Conservation (phyloP, 2,888 invertebrate genomes). For the Rhodophaea formosa region DNA sequence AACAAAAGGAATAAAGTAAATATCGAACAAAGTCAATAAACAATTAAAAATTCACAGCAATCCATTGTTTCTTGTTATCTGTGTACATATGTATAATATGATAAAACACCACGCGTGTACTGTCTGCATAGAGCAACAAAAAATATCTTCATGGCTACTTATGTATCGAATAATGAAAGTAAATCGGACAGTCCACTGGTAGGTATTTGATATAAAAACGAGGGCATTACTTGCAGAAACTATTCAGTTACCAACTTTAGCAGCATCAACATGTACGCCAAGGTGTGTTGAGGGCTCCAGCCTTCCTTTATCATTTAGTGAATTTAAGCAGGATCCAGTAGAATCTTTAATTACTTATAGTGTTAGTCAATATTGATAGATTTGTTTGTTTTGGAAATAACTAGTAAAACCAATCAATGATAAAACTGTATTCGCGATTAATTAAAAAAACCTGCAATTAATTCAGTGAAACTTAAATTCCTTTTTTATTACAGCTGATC, state of each 20-base stretch:
- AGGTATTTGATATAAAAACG: slow-evolving; percentile 69
- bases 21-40: neutral
- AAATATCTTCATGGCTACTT: slow-evolving; percentile 15
- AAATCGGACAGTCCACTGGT: slow-evolving; percentile 55
- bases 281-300: slow-evolving; percentile 51
- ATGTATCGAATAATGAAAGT: slow-evolving; percentile 63
- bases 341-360: no score
- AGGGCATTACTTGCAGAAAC: slow-evolving; percentile 60
- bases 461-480: neutral
- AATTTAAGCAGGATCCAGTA: no score
- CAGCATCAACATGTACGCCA: slow-evolving; percentile 77
- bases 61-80: neutral
- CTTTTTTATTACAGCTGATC: slow-evolving; percentile 66
- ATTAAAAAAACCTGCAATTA: no score
- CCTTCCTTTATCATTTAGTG: neutral
- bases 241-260: slow-evolving; percentile 77
- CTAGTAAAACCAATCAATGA: no score
- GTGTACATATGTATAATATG: neutral
- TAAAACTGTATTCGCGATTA: no score
- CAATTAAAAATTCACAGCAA: neutral
- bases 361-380: neutral
- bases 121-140: neutral
- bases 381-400: no score
- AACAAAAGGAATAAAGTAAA: neutral
- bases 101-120: neutral